Base-by-base conservation (phyloP, 2,113 vertebrate genomes). In the Cricetomys ansorgei region DNA sequence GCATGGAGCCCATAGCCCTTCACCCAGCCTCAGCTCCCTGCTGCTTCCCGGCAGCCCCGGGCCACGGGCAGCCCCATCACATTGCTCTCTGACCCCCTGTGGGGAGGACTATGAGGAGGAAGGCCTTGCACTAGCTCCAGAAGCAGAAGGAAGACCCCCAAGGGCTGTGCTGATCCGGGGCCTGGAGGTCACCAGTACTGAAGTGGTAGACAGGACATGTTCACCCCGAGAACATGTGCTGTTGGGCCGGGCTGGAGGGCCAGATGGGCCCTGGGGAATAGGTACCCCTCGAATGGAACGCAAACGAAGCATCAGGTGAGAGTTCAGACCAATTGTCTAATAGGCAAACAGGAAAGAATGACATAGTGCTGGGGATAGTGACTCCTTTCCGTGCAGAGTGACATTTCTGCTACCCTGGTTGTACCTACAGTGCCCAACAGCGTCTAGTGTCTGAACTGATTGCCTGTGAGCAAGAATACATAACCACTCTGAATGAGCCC, bases 151-250 rank as follows among this genome's bases (percentile, higher is more conserved):
- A 87, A 40, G 27, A 98, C 97, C 2, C 81, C 95, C 59, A 12
- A 83, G 95, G 76, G 69, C 98, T 0, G 99, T 99, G 89, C 97
- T 99, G 81, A 99, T 99, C 86, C 97, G 99, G 75, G 99, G 99
- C 3, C 99, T 99, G 95, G 99, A 99, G 96, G 99, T 99, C 97
- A 99, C 99, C 98, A 99, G 99, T 96, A 99, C 99, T 5, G 99
- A 99, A 97, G 99, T 99, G 91, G 99, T 98, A 53, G 99, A 99
- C 96, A 98, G 99, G 96, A 99, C 99, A 0, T 99, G 99, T 95
- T 99, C 99, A 0, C 99, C 99, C 0, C 98, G 99, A 86, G 99
- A 99, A 96, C 99, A 99, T 0, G 99, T 99, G 79, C 98, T 99
- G 83, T 98, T 99, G 7, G 98, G 98, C 59, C 98, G 99, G 64